Base-by-base conservation (phyloP, 2,888 invertebrate genomes). In the Tiphia femorata region DNA sequence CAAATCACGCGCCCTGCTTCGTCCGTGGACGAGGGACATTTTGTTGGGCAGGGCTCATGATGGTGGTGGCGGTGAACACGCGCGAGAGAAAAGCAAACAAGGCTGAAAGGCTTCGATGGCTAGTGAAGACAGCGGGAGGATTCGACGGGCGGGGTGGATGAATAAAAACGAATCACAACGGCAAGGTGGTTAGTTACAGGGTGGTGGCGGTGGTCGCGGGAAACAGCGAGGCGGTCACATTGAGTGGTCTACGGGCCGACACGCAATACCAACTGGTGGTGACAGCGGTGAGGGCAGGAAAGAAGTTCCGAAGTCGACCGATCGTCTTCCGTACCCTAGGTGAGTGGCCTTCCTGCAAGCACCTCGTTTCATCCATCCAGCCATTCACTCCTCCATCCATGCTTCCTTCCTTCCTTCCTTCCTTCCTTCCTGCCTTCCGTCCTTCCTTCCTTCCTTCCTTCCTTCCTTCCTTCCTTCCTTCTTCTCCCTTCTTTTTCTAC, bases 311-410 rank as follows among this genome's bases (percentile, higher is more conserved):
- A 75, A 94, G 94, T 84, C 89, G 93, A 82, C 93, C 93, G 75
- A 92, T 95, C 84, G 92, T 94, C 88, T 95, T 95, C 89, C 91
- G 92, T 86, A 95, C 95, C 67, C 89, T 93, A 87, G 93, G 93
- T 93, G 84, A 87, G 84, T 70, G 40, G 49, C 27, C 62, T 51
- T 48, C 46, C 54, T 49, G 38, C 38, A 42, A 44, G 23, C 43
- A 37, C 43, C 38, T 37, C 29, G 27, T 49, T 41, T 48, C 46
- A 43, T 0, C 19, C 17, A 16, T 46, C 5, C 4, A 6, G 19
- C 14, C 2, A n/a, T n/a, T 29, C 8, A 8, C 21, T 16, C 3
- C 35, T 23, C 8, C 3, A 14, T 10, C n/a, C 1, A 5, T 35
- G 3, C 10, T 8, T 3, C 52, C 20, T 12, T 4, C 12, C 14